Conservation (phyloP, 2,113 vertebrate species). For the Aphelocoma coerulescens region DNA sequence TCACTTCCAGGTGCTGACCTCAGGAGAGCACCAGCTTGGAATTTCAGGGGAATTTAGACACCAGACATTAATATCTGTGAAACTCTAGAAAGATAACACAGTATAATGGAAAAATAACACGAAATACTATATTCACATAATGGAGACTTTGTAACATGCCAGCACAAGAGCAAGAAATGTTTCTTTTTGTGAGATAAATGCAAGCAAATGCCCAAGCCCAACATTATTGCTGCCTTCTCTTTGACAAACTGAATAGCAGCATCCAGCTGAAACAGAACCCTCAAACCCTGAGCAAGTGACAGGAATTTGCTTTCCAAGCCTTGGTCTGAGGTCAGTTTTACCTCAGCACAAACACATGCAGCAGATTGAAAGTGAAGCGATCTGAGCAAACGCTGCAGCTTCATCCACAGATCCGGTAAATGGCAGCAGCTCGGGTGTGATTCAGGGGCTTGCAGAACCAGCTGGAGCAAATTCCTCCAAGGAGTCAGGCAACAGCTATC, state of each 20-base stretch:
- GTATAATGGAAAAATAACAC: neutral
- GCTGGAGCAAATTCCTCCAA: neutral
- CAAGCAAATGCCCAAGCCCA: neutral
- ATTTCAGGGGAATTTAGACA: neutral
- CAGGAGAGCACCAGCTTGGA: neutral
- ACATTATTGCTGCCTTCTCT: neutral
- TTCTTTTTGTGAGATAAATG: neutral
- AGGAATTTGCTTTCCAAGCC: neutral
- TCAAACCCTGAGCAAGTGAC: neutral
- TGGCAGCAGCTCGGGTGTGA: neutral
- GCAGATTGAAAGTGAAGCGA: neutral
- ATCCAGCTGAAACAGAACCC: neutral
- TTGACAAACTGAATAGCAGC: neutral
- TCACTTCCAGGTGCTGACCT: neutral
- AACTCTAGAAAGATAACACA: neutral
- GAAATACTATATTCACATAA: neutral
- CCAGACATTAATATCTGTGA: neutral
- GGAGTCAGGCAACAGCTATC: neutral
- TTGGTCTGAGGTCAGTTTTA: neutral
- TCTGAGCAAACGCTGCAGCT: neutral
- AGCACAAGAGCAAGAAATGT: neutral
- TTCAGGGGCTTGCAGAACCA: neutral
- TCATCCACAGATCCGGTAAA: neutral
- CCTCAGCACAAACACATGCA: neutral
- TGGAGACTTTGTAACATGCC: neutral